Base-by-base conservation (phyloP, 2,797 vertebrate species). In the Labeo calbasu region DNA sequence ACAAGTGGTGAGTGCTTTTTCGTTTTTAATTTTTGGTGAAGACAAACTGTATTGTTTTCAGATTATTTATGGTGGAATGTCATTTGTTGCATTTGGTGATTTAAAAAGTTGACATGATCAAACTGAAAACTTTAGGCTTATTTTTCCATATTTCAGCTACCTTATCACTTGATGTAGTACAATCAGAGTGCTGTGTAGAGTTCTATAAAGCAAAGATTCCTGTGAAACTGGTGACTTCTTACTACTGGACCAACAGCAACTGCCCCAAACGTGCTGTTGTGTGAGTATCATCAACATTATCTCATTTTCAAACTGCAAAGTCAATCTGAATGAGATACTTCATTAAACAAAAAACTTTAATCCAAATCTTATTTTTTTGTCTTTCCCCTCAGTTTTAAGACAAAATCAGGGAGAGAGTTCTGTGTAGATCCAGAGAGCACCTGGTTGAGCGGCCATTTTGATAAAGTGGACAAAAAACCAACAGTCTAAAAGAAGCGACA, bases 211-310 rank as follows among this genome's bases (percentile, higher is more conserved):
- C 1, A 0, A 55, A 5, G 19, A 57, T 86, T 51, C 82, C 85
- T 13, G 0, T 81, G 15, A 63, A 4, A 1, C 4, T 2, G 1
- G 63, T 86, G 1, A 8, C 17, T 17, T 65, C 36, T 15, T 81
- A 55, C 78, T 21, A 3, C 9, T 0, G 13, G 46, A 84, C 82
- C 51, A 43, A n/a, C 53, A 55, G 53, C 53, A n/a, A 0, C 19
- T 55, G 53, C 40, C 0, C 46, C 7, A 55, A 0, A 14, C 7
- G 5, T 13, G 84, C 80, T 8, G 19, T 85, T 70, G 28, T 87
- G 86, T 87, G 53, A 80, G 84, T 46, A 46, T 71, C 70, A 63
- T n/a, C 9, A 5, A 50, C 14, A 55, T 73, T 48, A 32, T 63
- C 13, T 61, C 8, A 11, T 50, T 82, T 57, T 17, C 11, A 21